phyloP scores from a whole-genome alignment of 2,113 vertebrate genomes.

The Callipepla squamata region DNA sequence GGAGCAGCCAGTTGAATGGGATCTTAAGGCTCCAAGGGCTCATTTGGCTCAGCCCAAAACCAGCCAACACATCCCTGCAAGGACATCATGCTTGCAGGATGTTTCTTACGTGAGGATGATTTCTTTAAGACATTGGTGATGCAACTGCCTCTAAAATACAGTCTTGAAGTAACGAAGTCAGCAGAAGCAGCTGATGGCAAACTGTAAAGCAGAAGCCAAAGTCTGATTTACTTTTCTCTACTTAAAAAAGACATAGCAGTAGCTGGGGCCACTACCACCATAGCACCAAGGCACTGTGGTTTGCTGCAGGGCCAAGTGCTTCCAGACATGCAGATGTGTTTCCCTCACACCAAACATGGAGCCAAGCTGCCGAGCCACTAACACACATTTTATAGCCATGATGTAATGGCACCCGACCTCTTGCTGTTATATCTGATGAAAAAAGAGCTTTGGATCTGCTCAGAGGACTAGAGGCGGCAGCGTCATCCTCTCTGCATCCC shows the following conservation, averaged over 20 bases:
- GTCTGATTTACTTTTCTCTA: neutral
- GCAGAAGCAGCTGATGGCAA: neutral
- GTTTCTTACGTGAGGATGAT: too few relatives aligned
- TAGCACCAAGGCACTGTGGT: neutral
- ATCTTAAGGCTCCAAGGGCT: neutral
- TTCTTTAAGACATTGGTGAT: rapidly evolving
- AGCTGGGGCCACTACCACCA: neutral
- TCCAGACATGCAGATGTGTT: neutral
- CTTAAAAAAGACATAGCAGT: neutral
- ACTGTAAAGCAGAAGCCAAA: neutral
- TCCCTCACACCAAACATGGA: neutral
- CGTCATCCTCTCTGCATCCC: neutral
- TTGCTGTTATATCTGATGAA: neutral
- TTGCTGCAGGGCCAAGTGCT: neutral
- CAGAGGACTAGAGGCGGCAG: neutral
- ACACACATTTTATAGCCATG: neutral
- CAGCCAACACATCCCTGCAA: neutral
- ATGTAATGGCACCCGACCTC: neutral
- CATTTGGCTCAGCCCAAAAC: neutral
- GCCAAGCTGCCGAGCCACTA: neutral
- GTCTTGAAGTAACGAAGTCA: neutral
- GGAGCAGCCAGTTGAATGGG: neutral
- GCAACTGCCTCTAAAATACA: neutral
- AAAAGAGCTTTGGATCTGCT: neutral
- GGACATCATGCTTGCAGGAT: neutral